These are phyloP conservation scores for Hyles euphorbiae DNA, from an alignment of 1,140 invertebrate species.

Conservation along the genomic window DNA sequence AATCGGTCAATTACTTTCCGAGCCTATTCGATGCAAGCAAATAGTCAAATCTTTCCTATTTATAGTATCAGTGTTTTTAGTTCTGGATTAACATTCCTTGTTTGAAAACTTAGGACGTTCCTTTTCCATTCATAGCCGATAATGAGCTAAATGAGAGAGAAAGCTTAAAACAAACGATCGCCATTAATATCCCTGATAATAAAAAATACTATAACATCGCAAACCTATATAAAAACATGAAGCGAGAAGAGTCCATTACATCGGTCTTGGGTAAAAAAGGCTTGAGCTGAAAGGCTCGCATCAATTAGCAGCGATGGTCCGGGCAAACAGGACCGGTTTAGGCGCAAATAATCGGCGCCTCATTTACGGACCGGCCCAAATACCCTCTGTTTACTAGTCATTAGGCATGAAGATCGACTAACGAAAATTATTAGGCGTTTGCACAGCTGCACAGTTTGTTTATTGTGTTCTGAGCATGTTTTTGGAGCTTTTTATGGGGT, in stretches of 20 bases:
- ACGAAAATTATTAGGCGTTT: slow-evolving; percentile 9
- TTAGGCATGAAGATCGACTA: slow-evolving; percentile 47
- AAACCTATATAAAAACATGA: no score
- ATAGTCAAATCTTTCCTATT: no score
- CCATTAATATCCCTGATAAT: no score
- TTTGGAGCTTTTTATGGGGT: neutral
- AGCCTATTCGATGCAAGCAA: no score
- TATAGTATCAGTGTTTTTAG: no score
- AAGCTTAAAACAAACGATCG: no score
- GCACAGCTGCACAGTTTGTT: slow-evolving; percentile 1
- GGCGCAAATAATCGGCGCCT: slow-evolving; percentile 53
- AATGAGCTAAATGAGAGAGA: no score
- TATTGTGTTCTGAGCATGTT: neutral
- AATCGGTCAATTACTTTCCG: no score
- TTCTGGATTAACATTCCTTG: no score
- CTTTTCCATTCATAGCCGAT: no score
- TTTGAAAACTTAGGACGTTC: no score
- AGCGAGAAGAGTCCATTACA: slow-evolving; percentile 52
- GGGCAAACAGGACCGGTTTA: slow-evolving; percentile 45
- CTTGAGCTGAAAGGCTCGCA: slow-evolving; percentile 35
- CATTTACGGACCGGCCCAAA: slow-evolving; percentile 39
- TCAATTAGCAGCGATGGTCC: slow-evolving; percentile 58
- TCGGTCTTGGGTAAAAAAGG: slow-evolving; percentile 56
- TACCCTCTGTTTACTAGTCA: slow-evolving; percentile 60
- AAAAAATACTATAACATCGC: no score